Conservation (phyloP, 2,113 vertebrate species). For the Ellobius talpinus region DNA sequence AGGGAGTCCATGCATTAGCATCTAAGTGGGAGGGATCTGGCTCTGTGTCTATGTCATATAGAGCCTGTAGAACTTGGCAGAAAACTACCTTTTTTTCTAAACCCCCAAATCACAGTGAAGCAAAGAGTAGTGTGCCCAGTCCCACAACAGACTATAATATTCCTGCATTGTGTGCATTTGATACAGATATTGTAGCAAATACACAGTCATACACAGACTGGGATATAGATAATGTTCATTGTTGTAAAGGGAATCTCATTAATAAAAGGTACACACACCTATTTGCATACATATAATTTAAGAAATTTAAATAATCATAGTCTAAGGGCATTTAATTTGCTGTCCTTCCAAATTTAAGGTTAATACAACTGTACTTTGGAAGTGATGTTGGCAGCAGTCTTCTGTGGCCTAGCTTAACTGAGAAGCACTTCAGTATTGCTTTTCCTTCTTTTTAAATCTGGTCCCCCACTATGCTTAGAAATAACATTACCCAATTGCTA, state of each 20-base stretch:
- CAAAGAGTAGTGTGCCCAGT: not conserved
- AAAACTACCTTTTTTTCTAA: not conserved
- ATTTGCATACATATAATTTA: not conserved
- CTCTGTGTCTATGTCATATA: not conserved
- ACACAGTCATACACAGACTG: not conserved
- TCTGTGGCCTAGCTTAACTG: not conserved
- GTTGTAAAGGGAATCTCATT: not conserved
- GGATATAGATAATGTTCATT: not conserved
- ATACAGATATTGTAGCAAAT: not conserved
- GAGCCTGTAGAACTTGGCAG: not conserved
- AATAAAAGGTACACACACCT: not conserved
- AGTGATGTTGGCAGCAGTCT: not conserved
- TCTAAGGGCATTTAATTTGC: not conserved
- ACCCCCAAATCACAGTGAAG: not conserved
- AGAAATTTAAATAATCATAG: not conserved
- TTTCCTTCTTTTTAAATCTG: conserved; percentile 29
- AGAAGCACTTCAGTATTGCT: not conserved
- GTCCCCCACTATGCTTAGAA: not conserved
- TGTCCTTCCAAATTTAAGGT: conserved; percentile 9
- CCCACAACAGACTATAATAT: not conserved
- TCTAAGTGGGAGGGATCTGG: not conserved
- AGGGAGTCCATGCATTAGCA: not conserved
- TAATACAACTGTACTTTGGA: not conserved
- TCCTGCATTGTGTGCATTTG: not conserved
- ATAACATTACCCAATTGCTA: conserved; percentile 62